Conservation (phyloP, 2,797 vertebrate genomes). For the Toxotes lorentzi region DNA sequence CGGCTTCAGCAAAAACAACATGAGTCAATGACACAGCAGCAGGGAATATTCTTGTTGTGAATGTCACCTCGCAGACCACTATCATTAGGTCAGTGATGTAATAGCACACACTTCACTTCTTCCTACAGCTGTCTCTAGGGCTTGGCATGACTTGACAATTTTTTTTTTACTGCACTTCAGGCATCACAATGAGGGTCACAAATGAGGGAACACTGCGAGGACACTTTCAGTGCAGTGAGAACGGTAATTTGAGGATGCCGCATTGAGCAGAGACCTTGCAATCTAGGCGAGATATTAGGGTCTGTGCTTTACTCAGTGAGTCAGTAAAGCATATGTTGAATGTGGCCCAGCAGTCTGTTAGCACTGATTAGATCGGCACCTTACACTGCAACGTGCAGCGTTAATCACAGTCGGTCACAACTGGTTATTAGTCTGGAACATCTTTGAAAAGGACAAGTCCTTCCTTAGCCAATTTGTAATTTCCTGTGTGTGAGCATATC, state of each 20-base stretch:
- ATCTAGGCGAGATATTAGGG: constrained; percentile 13
- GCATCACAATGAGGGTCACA: not conserved
- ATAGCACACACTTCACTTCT: not conserved
- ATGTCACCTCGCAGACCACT: constrained; percentile 6
- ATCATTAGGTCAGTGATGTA: constrained; percentile 6
- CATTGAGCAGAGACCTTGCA: not conserved
- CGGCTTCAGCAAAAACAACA: not conserved
- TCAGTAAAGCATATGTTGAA: constrained; percentile 43
- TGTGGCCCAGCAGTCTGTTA: constrained; percentile 27
- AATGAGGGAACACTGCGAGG: constrained; percentile 4
- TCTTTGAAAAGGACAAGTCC: not conserved
- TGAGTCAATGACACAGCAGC: not conserved
- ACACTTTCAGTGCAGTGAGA: constrained; percentile 22
- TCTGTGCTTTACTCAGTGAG: not conserved
- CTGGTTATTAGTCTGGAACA: constrained; percentile 8
- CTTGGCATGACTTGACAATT: constrained; percentile 14
- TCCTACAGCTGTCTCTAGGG: constrained; percentile 9
- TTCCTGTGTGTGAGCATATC: not conserved
- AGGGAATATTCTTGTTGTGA: not conserved
- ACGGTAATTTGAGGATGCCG: constrained; percentile 21
- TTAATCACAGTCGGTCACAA: constrained; percentile 24
- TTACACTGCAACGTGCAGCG: constrained; percentile 5
- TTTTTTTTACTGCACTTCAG: constrained; percentile 3
- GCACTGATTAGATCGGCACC: constrained; percentile 6
- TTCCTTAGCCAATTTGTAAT: not conserved